Conservation (phyloP, 2,888 invertebrate species). For the Zygothrica quintamaculata region DNA sequence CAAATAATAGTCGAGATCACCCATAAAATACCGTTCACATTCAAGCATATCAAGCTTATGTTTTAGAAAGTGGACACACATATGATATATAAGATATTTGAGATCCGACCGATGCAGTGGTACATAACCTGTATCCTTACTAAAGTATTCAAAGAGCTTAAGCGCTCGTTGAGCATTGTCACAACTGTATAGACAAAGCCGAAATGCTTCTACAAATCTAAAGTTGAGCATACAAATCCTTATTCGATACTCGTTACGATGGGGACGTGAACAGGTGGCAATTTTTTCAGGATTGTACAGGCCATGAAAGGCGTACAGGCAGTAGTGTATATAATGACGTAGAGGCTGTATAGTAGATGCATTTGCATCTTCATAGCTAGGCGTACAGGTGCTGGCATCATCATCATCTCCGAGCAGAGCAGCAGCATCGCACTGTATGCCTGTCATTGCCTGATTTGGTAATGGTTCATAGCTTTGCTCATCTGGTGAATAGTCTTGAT, state of each 20-base stretch:
- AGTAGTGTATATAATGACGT: constrained; percentile 84
- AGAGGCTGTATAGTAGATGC: constrained; percentile 59
- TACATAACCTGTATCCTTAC: constrained; percentile 84
- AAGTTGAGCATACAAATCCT: constrained; percentile 84
- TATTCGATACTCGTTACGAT: constrained; percentile 83
- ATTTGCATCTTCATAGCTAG: constrained; percentile 49
- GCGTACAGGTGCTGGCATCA: constrained; percentile 64
- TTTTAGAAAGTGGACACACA: constrained; percentile 83
- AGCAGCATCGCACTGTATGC: constrained; percentile 1
- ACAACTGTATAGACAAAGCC: constrained; percentile 81
- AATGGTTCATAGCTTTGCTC: constrained; percentile 83
- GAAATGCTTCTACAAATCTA: constrained; percentile 84
- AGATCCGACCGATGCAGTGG: constrained; percentile 83
- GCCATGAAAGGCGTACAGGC: constrained; percentile 84
- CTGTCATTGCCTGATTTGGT: constrained; percentile 55
- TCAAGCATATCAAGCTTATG: constrained; percentile 82
- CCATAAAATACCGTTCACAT: constrained; percentile 83
- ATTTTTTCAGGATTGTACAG: constrained; percentile 84
- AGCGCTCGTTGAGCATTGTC: constrained; percentile 79
- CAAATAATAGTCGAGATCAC: constrained; percentile 84
- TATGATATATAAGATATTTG: constrained; percentile 84
- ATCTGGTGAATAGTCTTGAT: constrained; percentile 79
- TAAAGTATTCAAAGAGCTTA: constrained; percentile 84
- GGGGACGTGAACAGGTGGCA: constrained; percentile 75
- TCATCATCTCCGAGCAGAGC: constrained; percentile 44